A percentile compares a stretch with the other conserved stretches of the same genome.
phyloP scores from a whole-genome alignment of 2,797 vertebrate genomes.

The Enteromius paludinosus region DNA sequence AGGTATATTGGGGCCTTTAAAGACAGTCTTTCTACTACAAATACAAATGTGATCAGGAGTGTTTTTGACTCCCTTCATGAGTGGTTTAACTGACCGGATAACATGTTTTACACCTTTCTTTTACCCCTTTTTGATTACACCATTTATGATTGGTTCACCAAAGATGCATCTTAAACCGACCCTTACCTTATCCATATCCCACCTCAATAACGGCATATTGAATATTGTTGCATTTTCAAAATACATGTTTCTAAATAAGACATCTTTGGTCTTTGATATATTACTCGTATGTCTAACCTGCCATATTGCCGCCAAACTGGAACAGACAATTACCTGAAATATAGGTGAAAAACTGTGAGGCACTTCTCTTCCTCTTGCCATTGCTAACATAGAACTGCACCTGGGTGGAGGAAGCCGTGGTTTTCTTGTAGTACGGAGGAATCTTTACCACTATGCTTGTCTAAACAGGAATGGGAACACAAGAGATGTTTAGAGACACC shows the following conservation, averaged over 20 bases:
- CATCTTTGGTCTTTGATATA: not conserved
- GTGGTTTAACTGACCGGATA: not conserved
- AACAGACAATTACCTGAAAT: conserved; percentile 80
- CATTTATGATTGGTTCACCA: not conserved
- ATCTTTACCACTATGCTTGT: conserved; percentile 87
- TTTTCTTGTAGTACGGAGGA: conserved; percentile 88
- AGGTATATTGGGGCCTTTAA: no score
- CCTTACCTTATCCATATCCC: no score
- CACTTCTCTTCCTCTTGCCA: conserved; percentile 92
- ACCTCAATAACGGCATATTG: no score
- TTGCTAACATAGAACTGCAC: conserved; percentile 95
- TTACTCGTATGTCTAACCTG: not conserved
- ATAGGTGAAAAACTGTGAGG: conserved; percentile 87
- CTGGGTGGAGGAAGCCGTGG: conserved; percentile 79
- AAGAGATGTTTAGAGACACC: not conserved
- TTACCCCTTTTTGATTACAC: not conserved
- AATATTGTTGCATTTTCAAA: not conserved
- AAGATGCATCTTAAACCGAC: not conserved
- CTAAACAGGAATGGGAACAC: conserved; percentile 71
- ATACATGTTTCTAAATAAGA: not conserved
- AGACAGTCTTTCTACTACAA: not conserved
- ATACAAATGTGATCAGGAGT: not conserved
- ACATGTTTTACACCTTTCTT: not conserved
- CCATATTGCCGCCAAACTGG: not conserved
- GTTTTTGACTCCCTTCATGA: not conserved